These are phyloP conservation scores for Helicoverpa armigera DNA, from an alignment of 1,140 invertebrate species.

Conservation along the genomic window DNA sequence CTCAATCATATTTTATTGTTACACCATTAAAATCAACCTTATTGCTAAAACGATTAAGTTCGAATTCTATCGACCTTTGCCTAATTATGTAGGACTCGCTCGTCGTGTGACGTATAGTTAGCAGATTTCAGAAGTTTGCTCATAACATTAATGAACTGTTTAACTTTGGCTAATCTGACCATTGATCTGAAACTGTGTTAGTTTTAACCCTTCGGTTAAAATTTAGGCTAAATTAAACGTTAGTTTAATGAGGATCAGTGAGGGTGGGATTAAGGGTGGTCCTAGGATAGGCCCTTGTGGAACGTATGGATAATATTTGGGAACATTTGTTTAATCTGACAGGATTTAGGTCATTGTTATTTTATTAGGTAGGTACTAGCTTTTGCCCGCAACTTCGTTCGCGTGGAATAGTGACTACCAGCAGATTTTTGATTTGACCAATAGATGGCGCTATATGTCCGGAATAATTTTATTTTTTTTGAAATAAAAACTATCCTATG, in stretches of 20 bases:
- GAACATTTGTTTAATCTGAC: conserved; percentile 6
- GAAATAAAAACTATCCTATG: too few species aligned
- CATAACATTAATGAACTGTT: conserved; percentile 42
- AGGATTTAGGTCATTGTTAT: background rate
- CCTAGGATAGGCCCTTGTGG: conserved; percentile 27
- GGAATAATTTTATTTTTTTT: too few species aligned
- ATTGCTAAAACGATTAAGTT: background rate
- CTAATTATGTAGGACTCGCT: conserved; percentile 32
- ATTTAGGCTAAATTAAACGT: conserved; percentile 21
- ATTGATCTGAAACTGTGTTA: conserved; percentile 41
- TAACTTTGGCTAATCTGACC: conserved; percentile 44
- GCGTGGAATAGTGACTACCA: too few species aligned
- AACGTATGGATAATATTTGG: background rate
- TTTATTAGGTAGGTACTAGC: background rate
- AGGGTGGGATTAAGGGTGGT: conserved; percentile 17
- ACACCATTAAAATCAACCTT: background rate
- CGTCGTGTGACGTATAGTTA: background rate
- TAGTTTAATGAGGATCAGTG: conserved; percentile 35
- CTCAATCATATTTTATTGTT: background rate
- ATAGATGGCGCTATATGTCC: too few species aligned
- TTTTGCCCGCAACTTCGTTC: too few species aligned
- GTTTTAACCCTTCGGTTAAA: conserved; percentile 46
- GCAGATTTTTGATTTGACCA: too few species aligned
- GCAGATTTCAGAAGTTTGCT: conserved; percentile 40
- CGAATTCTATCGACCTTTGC: background rate